These are phyloP conservation scores for Phodopus roborovskii DNA, from an alignment of 2,113 vertebrate genomes.

Conservation along the genomic window DNA sequence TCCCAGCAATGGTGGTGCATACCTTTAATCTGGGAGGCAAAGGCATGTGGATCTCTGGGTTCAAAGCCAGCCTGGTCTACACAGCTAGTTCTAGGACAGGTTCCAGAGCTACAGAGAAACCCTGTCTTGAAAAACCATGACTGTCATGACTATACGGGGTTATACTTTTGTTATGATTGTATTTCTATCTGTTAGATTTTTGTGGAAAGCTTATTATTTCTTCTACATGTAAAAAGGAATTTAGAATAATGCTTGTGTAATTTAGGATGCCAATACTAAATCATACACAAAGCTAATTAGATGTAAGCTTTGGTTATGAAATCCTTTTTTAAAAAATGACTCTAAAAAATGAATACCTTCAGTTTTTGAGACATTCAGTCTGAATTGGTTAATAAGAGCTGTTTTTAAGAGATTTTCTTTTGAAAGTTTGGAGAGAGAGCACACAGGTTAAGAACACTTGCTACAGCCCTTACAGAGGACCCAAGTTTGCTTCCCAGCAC, in stretches of 20 bases:
- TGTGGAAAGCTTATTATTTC: conserved; percentile 58
- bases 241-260: conserved; percentile 52
- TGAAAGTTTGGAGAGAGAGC: neutral
- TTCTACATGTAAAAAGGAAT: conserved; percentile 60
- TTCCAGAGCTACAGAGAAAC: too few relatives aligned
- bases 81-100: too few relatives aligned
- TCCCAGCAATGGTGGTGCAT: too few relatives aligned
- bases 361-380: conserved; percentile 57
- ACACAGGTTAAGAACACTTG: neutral
- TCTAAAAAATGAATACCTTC: conserved; percentile 56
- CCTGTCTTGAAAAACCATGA: too few relatives aligned
- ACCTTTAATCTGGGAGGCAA: too few relatives aligned
- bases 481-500: neutral
- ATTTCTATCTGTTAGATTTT: conserved; percentile 60
- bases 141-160: conserved; percentile 78
- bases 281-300: conserved; percentile 33
- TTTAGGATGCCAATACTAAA: conserved; percentile 62
- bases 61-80: too few relatives aligned
- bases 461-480: neutral
- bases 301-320: conserved; percentile 58
- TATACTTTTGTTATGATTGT: conserved; percentile 58
- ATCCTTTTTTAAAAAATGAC: conserved; percentile 65
- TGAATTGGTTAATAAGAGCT: conserved; percentile 62
- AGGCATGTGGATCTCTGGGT: too few relatives aligned
- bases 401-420: neutral